A percentile compares a stretch with the other conserved stretches of the same genome.
phyloP scores from a whole-genome alignment of 2,113 vertebrate species.

The Trogon surrucura region DNA sequence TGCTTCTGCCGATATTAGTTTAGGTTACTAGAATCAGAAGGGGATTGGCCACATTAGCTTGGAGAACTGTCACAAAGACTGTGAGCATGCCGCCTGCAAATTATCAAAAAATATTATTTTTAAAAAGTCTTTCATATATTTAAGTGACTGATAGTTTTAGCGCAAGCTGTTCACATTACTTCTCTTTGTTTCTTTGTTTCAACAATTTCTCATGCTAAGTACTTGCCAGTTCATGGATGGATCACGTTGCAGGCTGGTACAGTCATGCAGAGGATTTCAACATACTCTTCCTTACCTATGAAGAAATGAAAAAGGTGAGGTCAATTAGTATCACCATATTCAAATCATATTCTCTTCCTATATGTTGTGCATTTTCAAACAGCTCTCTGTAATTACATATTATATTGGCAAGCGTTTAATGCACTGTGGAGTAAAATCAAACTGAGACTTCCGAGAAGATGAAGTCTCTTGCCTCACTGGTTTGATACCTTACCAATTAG shows the following conservation, averaged over 20 bases:
- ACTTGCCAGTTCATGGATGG: slow-evolving; percentile 60
- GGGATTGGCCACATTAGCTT: neutral
- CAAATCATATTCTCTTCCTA: neutral
- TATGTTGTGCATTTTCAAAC: neutral
- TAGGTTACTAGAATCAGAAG: neutral
- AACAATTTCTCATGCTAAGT: slow-evolving; percentile 22
- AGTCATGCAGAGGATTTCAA: slow-evolving; percentile 74
- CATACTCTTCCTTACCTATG: slow-evolving; percentile 77
- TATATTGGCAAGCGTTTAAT: neutral
- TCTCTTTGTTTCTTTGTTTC: neutral
- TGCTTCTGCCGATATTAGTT: neutral
- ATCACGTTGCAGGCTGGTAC: slow-evolving; percentile 75
- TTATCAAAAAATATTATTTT: neutral
- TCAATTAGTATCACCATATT: neutral
- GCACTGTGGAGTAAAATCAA: neutral
- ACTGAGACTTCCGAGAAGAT: neutral
- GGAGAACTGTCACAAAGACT: neutral
- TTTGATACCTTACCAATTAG: neutral
- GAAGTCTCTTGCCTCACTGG: neutral
- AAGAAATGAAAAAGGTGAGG: slow-evolving; percentile 79
- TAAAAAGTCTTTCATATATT: neutral
- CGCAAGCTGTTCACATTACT: neutral
- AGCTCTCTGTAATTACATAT: neutral
- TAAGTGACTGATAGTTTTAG: neutral
- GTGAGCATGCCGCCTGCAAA: neutral